Evolutionary conservation across 2,113 vertebrate genomes (phyloP).

Genomic region (Archocentrus centrarchus): DNA sequence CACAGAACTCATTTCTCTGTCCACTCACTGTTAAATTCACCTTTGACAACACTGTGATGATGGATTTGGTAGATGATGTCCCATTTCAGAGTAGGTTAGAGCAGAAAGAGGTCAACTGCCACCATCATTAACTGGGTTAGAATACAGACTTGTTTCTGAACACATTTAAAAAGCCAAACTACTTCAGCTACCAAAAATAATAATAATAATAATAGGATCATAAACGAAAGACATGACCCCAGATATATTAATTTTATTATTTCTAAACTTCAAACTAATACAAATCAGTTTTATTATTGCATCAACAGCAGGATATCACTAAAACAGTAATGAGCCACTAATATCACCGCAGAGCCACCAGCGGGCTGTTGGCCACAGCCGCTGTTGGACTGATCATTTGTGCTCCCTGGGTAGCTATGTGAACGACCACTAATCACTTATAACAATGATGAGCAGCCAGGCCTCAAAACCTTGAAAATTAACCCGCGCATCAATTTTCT

Average conservation of each 20-base stretch:
- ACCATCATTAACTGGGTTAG: background rate
- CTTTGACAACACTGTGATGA: constrained; percentile 21
- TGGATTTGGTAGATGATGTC: constrained; percentile 21
- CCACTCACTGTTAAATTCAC: constrained; percentile 32
- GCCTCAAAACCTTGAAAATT: constrained; percentile 27
- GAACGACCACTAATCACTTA: constrained; percentile 61
- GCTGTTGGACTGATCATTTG: constrained; percentile 44
- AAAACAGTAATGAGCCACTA: constrained; percentile 35
- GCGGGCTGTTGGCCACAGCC: constrained; percentile 53
- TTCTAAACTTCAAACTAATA: constrained; percentile 28
- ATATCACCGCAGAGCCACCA: constrained; percentile 48
- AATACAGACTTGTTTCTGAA: background rate
- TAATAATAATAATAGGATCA: background rate
- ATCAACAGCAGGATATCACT: constrained; percentile 24
- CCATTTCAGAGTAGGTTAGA: constrained; percentile 22
- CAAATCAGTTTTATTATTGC: constrained; percentile 33
- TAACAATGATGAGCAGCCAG: constrained; percentile 61
- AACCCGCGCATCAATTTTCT: constrained; percentile 31
- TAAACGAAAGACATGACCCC: background rate
- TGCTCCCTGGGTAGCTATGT: constrained; percentile 56
- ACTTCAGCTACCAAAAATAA: background rate
- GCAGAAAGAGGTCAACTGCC: constrained; percentile 34
- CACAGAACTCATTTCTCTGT: constrained; percentile 30
- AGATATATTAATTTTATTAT: constrained; percentile 21
- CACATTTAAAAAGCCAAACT: constrained; percentile 10